A percentile compares a stretch with the other conserved stretches of the same genome.
These are phyloP conservation scores for Keiferia lycopersicella DNA, from an alignment of 2,888 invertebrate genomes.

Conservation along the genomic window DNA sequence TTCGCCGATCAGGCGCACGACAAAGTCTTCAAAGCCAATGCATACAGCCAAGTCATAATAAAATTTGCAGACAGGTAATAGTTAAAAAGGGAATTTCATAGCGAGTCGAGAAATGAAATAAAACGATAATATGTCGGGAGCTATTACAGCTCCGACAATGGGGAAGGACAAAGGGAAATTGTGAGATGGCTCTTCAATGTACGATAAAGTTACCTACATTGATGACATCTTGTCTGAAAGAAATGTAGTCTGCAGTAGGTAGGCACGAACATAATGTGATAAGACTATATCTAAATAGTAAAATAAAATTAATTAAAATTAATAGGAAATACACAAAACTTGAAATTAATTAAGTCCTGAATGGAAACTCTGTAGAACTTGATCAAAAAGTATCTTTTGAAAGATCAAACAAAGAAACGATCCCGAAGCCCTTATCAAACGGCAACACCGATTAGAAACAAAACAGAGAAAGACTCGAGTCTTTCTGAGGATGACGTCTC, in stretches of 20 bases:
- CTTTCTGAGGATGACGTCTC: conserved; percentile 80
- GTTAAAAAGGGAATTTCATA: conserved; percentile 66
- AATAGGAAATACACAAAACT: conserved; percentile 28
- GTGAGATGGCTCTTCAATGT: conserved; percentile 59
- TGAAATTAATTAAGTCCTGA: conserved; percentile 9
- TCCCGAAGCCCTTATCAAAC: conserved; percentile 64
- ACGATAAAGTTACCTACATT: conserved; percentile 60
- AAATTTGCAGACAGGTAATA: conserved; percentile 57
- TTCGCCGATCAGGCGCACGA: conserved; percentile 12
- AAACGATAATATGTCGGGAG: conserved; percentile 70
- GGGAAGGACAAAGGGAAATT: conserved; percentile 68
- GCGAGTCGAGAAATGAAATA: conserved; percentile 66
- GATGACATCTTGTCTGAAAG: conserved; percentile 40
- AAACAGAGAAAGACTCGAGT: conserved; percentile 60
- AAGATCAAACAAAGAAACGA: conserved; percentile 63
- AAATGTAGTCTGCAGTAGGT: conserved; percentile 32
- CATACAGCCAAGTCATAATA: conserved; percentile 45
- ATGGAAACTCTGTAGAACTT: conserved; percentile 12
- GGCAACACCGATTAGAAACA: conserved; percentile 69
- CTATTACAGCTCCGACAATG: conserved; percentile 65
- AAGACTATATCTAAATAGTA: too few species aligned
- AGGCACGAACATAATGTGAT: background rate
- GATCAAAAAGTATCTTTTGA: conserved; percentile 59
- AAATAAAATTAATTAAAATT: conserved; percentile 30
- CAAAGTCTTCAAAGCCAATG: conserved; percentile 18